A percentile compares a stretch with the other conserved stretches of the same genome.
These are phyloP conservation scores for Dermolepida albohirtum DNA, from an alignment of 2,888 invertebrate species.

Conservation along the genomic window DNA sequence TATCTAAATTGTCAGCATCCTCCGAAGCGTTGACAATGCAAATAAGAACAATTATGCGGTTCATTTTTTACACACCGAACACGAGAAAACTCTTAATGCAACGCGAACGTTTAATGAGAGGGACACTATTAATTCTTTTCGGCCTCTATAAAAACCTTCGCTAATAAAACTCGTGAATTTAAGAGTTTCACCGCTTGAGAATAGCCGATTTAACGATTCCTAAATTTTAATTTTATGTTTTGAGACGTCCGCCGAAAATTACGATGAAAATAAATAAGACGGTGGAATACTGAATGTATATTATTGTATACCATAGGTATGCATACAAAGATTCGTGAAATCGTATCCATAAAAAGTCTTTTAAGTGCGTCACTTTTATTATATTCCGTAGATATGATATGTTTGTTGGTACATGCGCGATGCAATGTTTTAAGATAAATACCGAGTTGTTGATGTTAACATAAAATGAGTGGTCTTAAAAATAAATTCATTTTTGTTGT, in stretches of 20 bases:
- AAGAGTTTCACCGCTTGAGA: slow-evolving; percentile 44
- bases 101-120: slow-evolving; percentile 26
- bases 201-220: slow-evolving; percentile 52
- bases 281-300: slow-evolving; percentile 8
- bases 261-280: slow-evolving; percentile 31
- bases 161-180: slow-evolving; percentile 52
- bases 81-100: slow-evolving; percentile 42
- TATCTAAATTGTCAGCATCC: slow-evolving; percentile 19
- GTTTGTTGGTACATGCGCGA: slow-evolving; percentile 2
- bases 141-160: slow-evolving; percentile 40
- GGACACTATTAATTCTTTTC: slow-evolving; percentile 40
- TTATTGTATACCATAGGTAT: slow-evolving; percentile 4
- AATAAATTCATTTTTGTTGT: too few species aligned
- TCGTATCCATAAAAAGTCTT: slow-evolving; percentile 14
- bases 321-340: background rate
- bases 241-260: slow-evolving; percentile 31
- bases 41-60: slow-evolving; percentile 42
- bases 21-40: slow-evolving; percentile 37
- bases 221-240: slow-evolving; percentile 54
- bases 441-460: too few species aligned
- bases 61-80: slow-evolving; percentile 38
- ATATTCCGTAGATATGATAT: slow-evolving; percentile 11
- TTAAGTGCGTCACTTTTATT: slow-evolving; percentile 35
- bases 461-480: too few species aligned
- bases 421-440: slow-evolving; percentile 3